phyloP scores from a whole-genome alignment of 37 sponge, comb jelly and placozoan species.

The Aphrocallistes beatrix region DNA sequence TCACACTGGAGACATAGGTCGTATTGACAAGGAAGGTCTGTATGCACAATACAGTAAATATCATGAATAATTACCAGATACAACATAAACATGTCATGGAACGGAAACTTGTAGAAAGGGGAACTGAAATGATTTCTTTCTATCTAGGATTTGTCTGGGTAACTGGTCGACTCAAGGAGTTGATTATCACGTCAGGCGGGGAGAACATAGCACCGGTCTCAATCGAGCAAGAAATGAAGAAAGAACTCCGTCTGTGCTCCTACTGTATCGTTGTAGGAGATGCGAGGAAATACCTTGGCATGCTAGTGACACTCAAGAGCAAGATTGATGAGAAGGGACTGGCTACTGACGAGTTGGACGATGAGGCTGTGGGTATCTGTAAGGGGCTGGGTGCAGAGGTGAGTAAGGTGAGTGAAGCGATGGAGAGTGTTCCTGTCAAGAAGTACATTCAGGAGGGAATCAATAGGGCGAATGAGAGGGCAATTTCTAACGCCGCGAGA shows the following conservation, averaged over 20 bases:
- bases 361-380: neutral
- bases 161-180: constrained; percentile 90
- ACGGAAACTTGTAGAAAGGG: neutral
- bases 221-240: constrained; percentile 66
- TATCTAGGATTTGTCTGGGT: constrained; percentile 58
- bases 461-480: constrained; percentile 40
- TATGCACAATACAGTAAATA: too few species aligned
- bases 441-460: constrained; percentile 61
- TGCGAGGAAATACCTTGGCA: constrained; percentile 65
- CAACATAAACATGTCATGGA: too few species aligned
- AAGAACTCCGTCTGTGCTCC: constrained; percentile 44
- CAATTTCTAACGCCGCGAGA: constrained; percentile 20
- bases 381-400: neutral
- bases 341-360: constrained; percentile 48
- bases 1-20: constrained; percentile 92
- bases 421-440: constrained; percentile 39
- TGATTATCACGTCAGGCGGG: constrained; percentile 81
- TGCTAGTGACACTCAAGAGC: constrained; percentile 67
- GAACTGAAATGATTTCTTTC: neutral
- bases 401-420: constrained; percentile 44
- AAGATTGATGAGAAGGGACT: constrained; percentile 25
- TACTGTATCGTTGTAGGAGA: constrained; percentile 83
- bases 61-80: too few species aligned
- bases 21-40: constrained; percentile 58
- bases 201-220: constrained; percentile 90